Percentiles rank a stretch among this genome's conserved stretches.
Conservation (phyloP, 2,113 vertebrate genomes). For the Oryzias celebensis region DNA sequence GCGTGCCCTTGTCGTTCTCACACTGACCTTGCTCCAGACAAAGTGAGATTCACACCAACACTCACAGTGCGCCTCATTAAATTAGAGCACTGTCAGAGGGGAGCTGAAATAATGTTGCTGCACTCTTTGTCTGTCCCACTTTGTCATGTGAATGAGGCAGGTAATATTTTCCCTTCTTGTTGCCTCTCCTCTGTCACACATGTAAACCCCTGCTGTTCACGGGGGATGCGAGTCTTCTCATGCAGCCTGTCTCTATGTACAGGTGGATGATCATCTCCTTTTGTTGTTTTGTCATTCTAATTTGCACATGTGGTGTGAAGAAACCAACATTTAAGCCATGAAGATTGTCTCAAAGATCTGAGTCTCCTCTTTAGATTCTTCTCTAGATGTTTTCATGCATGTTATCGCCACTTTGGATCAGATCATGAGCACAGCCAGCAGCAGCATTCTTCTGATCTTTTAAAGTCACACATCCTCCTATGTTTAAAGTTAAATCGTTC, state of each 20-base stretch:
- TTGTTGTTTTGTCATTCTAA: slow-evolving; percentile 37
- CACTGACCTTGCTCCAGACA: slow-evolving; percentile 67
- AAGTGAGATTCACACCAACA: slow-evolving; percentile 53
- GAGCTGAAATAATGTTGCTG: slow-evolving; percentile 57
- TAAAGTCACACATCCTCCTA: slow-evolving; percentile 14
- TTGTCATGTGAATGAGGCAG: slow-evolving; percentile 56
- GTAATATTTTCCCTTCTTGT: slow-evolving; percentile 26
- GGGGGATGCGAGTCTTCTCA: slow-evolving; percentile 16
- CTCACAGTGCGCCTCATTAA: slow-evolving; percentile 64
- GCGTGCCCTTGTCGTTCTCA: slow-evolving; percentile 55
- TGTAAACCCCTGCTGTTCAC: slow-evolving; percentile 43
- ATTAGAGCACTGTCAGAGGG: slow-evolving; percentile 64
- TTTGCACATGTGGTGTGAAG: not conserved
- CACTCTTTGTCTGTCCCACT: slow-evolving; percentile 53
- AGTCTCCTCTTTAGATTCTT: not conserved
- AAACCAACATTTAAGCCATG: not conserved
- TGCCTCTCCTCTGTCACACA: slow-evolving; percentile 36
- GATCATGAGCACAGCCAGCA: slow-evolving; percentile 14
- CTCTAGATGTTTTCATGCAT: not conserved
- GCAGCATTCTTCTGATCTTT: slow-evolving; percentile 25
- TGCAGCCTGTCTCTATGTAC: slow-evolving; percentile 1
- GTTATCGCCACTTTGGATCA: not conserved
- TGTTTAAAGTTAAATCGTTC: slow-evolving; percentile 31
- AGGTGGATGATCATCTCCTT: slow-evolving; percentile 32
- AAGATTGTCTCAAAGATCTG: not conserved